Percentiles rank a stretch among this genome's conserved stretches.
phyloP scores from a whole-genome alignment of 2,113 vertebrate genomes.

The Empidonax traillii region DNA sequence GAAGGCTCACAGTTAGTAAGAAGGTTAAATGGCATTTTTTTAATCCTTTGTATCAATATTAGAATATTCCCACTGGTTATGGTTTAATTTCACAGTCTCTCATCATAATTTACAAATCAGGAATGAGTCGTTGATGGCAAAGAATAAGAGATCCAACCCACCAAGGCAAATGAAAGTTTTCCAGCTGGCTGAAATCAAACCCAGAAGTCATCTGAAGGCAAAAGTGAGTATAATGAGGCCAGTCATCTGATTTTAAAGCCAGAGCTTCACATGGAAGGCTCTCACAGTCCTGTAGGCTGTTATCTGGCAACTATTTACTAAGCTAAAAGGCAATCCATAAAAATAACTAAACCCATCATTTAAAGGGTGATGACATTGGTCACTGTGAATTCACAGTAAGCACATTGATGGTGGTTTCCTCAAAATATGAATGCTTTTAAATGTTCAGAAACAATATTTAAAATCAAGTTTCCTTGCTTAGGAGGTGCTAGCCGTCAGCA shows the following conservation, averaged over 20 bases:
- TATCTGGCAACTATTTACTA: slow-evolving; percentile 73
- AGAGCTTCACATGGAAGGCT: slow-evolving; percentile 29
- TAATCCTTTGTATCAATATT: neutral
- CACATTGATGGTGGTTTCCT: slow-evolving; percentile 85
- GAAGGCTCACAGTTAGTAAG: neutral
- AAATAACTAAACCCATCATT: slow-evolving; percentile 79
- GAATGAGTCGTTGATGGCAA: slow-evolving; percentile 42
- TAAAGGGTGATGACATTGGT: slow-evolving; percentile 83
- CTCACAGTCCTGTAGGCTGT: neutral
- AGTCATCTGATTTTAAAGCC: neutral
- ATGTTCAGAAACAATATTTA: neutral
- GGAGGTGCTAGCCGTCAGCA: neutral
- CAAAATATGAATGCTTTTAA: neutral
- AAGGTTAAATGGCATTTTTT: neutral
- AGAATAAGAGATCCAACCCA: neutral
- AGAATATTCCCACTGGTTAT: slow-evolving; percentile 68
- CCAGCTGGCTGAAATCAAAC: slow-evolving; percentile 42
- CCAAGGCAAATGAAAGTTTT: neutral
- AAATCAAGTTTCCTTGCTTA: neutral
- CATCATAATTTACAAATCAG: slow-evolving; percentile 72
- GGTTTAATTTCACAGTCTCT: slow-evolving; percentile 71
- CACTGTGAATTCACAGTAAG: slow-evolving; percentile 74
- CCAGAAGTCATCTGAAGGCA: neutral
- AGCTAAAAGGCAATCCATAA: slow-evolving; percentile 75
- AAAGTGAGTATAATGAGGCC: slow-evolving; percentile 59